Base-by-base conservation (phyloP, 2,888 invertebrate species). In the Willowsia nigromaculata region DNA sequence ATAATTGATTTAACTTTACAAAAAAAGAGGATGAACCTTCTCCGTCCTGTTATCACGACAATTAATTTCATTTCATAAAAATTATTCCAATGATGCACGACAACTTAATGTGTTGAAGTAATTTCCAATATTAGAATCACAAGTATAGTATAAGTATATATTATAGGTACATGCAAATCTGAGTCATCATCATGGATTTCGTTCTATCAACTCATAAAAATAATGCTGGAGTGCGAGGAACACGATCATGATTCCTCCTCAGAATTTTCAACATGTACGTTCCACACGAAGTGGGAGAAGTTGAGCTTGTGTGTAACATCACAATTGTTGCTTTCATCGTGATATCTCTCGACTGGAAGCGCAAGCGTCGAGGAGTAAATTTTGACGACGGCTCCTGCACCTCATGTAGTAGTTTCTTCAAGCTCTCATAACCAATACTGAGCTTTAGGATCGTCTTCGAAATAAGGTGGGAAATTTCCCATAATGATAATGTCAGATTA, bases 391-490 rank as follows among this genome's bases (percentile, higher is more conserved):
- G 9, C 59, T 59, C 13, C 59, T 59, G 22, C 59, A 59, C 59
- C 59, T 59, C n/a, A n/a, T n/a, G n/a, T n/a, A n/a, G n/a, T n/a
- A n/a, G n/a, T n/a, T n/a, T n/a, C n/a, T n/a, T n/a, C n/a, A n/a
- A n/a, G n/a, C n/a, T n/a, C n/a, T n/a, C n/a, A n/a, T n/a, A n/a
- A n/a, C n/a, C n/a, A 15, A 33, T 33, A 62, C 30, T 13, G 59
- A 27, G 30, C 59, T 30, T n/a, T 30, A 62, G 62, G 27, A 30
- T 33, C 30, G 15, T 50, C 62, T 62, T 33, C 30, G 33, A 62
- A 56, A 68, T 30, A 62, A 86, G 85, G 85, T 86, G 85, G 85
- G 85, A 86, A 86, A 80, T 80, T 86, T 86, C 85, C 85, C 85
- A 86, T 86, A 47, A 76, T 80, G 47, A 62, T 33, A 62, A 33